A percentile compares a stretch with the other conserved stretches of the same genome.
Evolutionary conservation across 35 echinoderm and acorn worm species (phyloP).

Genomic region (Heliocidaris erythrogramma): DNA sequence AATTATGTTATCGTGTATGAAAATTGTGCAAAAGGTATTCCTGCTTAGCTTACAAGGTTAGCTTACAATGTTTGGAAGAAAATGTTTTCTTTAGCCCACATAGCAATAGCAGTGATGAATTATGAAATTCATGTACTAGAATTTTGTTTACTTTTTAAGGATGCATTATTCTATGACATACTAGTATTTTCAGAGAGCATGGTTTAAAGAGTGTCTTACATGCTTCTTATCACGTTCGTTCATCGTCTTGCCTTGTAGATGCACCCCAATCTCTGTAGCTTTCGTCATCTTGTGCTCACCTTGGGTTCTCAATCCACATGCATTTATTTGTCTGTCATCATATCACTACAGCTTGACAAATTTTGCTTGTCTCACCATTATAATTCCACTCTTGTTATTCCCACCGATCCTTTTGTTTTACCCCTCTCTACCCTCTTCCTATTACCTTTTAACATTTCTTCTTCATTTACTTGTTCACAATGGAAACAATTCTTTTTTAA

Average conservation of each 20-base stretch:
- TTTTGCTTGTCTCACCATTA: conserved; percentile 50
- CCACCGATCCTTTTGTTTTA: conserved; percentile 32
- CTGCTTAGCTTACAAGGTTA: too few species aligned
- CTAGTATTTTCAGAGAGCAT: not conserved
- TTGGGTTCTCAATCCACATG: conserved; percentile 20
- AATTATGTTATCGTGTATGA: too few species aligned
- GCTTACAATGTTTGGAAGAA: too few species aligned
- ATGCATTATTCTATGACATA: not conserved
- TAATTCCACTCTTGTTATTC: conserved; percentile 37
- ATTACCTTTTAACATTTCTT: not conserved
- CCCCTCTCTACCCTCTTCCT: not conserved
- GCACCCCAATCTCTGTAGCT: not conserved
- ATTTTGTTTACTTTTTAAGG: not conserved
- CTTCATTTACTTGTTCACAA: not conserved
- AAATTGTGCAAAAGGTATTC: too few species aligned
- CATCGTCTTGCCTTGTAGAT: too few species aligned
- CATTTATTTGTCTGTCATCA: conserved; percentile 50
- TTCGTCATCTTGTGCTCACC: conserved; percentile 24
- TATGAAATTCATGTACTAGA: too few species aligned
- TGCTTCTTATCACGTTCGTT: not conserved
- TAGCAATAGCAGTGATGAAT: too few species aligned
- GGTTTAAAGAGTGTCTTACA: not conserved
- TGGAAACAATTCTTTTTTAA: not conserved
- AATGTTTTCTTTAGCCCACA: too few species aligned
- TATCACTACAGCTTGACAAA: conserved; percentile 39